Percentiles rank a stretch among this genome's conserved stretches.
phyloP scores from a whole-genome alignment of 2,797 vertebrate species.

The Melopsittacus undulatus region DNA sequence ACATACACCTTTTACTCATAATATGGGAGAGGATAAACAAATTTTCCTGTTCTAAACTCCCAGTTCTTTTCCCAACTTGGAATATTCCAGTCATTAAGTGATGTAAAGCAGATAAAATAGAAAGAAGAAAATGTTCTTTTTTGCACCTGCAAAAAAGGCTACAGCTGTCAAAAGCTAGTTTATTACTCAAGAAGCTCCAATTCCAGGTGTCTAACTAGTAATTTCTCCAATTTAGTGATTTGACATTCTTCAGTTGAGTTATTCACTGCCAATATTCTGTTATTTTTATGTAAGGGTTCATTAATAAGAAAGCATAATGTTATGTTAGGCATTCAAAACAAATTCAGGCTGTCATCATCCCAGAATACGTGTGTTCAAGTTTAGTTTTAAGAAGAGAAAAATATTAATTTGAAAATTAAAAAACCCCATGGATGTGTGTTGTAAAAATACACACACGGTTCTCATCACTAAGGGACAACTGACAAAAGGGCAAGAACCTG shows the following conservation, averaged over 20 bases:
- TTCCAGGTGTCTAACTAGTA: conserved; percentile 38
- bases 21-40: neutral
- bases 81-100: conserved; percentile 3
- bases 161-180: conserved; percentile 41
- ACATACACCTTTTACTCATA: neutral
- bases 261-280: neutral
- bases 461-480: neutral
- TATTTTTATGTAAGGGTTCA: neutral
- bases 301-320: neutral
- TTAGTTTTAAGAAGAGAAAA: neutral
- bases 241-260: neutral
- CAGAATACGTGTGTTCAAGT: neutral
- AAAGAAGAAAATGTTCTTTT: conserved; percentile 27
- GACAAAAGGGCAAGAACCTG: neutral
- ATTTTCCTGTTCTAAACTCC: neutral
- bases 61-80: neutral
- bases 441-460: neutral
- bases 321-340: neutral
- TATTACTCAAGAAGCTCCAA: conserved; percentile 25
- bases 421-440: neutral
- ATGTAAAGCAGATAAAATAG: conserved; percentile 8
- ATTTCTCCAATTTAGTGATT: conserved; percentile 9
- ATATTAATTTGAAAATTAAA: neutral
- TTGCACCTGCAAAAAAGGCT: conserved; percentile 35
- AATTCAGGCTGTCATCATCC: neutral